Percentiles rank a stretch among this genome's conserved stretches.
Conservation (phyloP, 2,888 invertebrate species). For the Mystacides longicornis region DNA sequence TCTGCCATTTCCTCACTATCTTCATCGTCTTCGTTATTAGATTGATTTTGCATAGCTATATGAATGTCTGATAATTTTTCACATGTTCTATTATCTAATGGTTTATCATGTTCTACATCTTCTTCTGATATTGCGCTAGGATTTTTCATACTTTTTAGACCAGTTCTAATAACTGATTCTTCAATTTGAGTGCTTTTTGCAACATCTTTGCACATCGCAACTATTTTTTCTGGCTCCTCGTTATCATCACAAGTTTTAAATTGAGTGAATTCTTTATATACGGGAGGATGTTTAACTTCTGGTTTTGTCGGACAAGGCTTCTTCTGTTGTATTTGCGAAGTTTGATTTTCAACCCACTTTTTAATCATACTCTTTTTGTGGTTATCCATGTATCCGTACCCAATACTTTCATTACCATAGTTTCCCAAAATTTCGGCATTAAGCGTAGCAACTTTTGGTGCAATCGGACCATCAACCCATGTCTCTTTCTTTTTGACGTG, state of each 20-base stretch:
- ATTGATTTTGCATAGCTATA: conserved; percentile 28
- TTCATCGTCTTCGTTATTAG: conserved; percentile 57
- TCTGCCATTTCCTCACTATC: conserved; percentile 74
- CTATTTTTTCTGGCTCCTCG: conserved; percentile 32
- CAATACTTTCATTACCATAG: conserved; percentile 46
- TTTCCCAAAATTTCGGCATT: conserved; percentile 42
- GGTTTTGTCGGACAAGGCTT: conserved; percentile 48
- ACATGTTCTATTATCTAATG: conserved; percentile 31
- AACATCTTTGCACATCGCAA: conserved; percentile 45
- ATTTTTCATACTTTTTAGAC: conserved; percentile 49
- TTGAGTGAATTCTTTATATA: conserved; percentile 52
- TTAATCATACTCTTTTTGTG: conserved; percentile 90
- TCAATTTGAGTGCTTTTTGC: conserved; percentile 50
- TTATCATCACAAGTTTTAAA: conserved; percentile 53
- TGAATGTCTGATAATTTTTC: conserved; percentile 21
- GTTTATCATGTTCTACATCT: conserved; percentile 39
- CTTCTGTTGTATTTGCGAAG: conserved; percentile 68
- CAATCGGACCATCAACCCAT: conserved; percentile 93
- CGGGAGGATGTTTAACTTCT: conserved; percentile 39
- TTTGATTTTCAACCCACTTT: conserved; percentile 90
- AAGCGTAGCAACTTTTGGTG: conserved; percentile 48
- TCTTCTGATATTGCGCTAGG: conserved; percentile 47
- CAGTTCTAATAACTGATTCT: conserved; percentile 54
- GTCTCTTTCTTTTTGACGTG: conserved; percentile 78
- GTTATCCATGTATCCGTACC: conserved; percentile 87